These are phyloP conservation scores for Ennomos quercinarius DNA, from an alignment of 2,888 invertebrate species.

Conservation along the genomic window DNA sequence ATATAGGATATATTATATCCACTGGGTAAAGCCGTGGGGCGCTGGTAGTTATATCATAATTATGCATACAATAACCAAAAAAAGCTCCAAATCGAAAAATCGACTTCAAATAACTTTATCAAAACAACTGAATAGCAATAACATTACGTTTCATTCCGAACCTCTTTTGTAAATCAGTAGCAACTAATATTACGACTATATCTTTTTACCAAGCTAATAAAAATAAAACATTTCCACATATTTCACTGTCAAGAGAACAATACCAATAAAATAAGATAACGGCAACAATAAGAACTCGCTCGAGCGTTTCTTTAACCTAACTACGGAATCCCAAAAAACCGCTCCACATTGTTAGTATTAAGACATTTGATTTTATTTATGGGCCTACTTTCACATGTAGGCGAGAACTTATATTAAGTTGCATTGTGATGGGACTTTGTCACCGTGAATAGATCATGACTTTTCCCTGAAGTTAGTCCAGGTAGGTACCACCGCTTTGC, in stretches of 20 bases:
- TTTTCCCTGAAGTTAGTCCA: no score
- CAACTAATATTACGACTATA: neutral
- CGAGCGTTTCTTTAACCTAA: neutral
- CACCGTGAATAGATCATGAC: no score
- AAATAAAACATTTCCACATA: conserved; percentile 11
- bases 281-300: conserved; percentile 1
- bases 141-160: no score
- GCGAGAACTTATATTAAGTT: conserved; percentile 38
- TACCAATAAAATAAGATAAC: conserved; percentile 4
- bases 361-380: conserved; percentile 53
- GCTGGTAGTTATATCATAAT: no score
- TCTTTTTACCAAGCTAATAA: conserved; percentile 1
- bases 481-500: no score
- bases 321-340: conserved; percentile 31
- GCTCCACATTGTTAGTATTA: conserved; percentile 46
- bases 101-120: no score
- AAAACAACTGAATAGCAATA: no score
- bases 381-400: conserved; percentile 34
- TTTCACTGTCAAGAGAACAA: conserved; percentile 26
- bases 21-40: no score
- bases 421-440: no score
- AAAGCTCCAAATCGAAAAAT: no score
- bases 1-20: no score
- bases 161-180: neutral
- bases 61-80: no score